Percentiles rank a stretch among this genome's conserved stretches.
phyloP scores from a whole-genome alignment of 2,797 vertebrate genomes.

The Triplophysa bombifrons region DNA sequence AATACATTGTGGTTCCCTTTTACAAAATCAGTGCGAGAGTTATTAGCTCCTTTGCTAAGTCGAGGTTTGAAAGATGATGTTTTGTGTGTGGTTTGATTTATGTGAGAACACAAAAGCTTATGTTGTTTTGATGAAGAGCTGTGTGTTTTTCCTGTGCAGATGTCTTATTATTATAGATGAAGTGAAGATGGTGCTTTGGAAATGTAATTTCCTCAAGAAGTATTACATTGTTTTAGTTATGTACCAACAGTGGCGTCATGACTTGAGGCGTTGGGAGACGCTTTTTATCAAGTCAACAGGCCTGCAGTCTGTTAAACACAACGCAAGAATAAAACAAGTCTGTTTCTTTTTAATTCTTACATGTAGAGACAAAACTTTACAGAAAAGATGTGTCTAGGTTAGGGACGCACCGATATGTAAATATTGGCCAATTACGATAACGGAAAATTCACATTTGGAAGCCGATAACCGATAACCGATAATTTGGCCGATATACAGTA shows the following conservation, averaged over 20 bases:
- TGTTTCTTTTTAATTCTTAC: neutral
- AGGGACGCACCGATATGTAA: too few species aligned
- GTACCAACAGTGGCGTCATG: conserved; percentile 38
- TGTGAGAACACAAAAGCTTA: conserved; percentile 6
- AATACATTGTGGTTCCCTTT: conserved; percentile 47
- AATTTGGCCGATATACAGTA: too few species aligned
- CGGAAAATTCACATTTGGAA: too few species aligned
- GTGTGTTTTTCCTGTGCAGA: conserved; percentile 43
- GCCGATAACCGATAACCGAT: too few species aligned
- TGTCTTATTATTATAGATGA: conserved; percentile 38
- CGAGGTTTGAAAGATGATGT: neutral
- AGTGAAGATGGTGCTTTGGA: conserved; percentile 50
- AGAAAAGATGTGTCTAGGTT: neutral
- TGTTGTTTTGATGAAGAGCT: conserved; percentile 16
- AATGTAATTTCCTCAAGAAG: conserved; percentile 56
- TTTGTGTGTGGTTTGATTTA: neutral
- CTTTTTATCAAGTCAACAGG: conserved; percentile 39
- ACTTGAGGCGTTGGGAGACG: conserved; percentile 37
- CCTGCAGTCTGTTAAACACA: conserved; percentile 17
- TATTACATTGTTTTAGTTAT: conserved; percentile 42
- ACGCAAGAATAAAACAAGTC: neutral
- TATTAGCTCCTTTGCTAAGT: conserved; percentile 10
- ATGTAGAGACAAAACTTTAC: neutral
- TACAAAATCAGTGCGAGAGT: conserved; percentile 17
- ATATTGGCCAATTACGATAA: too few species aligned